These are phyloP conservation scores for Macrotis lagotis DNA, from an alignment of 2,113 vertebrate genomes.

Conservation along the genomic window DNA sequence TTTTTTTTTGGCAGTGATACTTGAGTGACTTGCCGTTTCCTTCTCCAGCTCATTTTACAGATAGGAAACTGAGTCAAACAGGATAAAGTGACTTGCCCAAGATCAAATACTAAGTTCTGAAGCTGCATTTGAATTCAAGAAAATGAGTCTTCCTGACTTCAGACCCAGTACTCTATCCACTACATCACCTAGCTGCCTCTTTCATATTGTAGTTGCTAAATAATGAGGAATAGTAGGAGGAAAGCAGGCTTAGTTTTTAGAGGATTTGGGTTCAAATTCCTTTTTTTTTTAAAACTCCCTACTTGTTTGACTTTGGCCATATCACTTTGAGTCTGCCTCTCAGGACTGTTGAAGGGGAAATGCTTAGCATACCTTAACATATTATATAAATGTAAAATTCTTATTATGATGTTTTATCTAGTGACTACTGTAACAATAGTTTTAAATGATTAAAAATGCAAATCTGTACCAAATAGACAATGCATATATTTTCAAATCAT, in stretches of 20 bases:
- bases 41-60: background rate
- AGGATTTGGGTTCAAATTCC: background rate
- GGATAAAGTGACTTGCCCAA: background rate
- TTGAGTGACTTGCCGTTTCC: background rate
- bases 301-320: background rate
- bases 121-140: background rate
- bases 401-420: background rate
- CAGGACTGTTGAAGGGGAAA: background rate
- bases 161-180: background rate
- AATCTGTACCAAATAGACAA: background rate
- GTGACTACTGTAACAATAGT: background rate
- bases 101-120: background rate
- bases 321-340: background rate
- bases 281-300: background rate
- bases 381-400: background rate
- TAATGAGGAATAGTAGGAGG: background rate
- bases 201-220: background rate
- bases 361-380: background rate
- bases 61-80: background rate
- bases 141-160: background rate
- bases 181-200: background rate
- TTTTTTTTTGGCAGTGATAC: background rate
- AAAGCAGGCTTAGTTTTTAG: background rate
- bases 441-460: background rate
- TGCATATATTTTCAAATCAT: background rate